These are phyloP conservation scores for Phylloscopus collybita DNA, from an alignment of 2,797 vertebrate species.

Conservation along the genomic window DNA sequence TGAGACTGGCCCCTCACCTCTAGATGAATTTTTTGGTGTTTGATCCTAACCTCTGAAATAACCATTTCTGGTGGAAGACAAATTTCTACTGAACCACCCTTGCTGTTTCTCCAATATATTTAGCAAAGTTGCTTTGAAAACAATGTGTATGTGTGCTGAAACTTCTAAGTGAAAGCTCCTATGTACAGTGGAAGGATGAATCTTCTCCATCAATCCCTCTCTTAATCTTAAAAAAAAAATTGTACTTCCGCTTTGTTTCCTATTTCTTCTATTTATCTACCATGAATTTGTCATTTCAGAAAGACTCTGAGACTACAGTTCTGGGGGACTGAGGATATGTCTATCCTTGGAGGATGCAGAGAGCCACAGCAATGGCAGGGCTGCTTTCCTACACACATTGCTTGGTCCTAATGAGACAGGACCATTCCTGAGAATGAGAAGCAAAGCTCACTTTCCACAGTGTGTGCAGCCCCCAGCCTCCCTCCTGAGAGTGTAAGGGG, in stretches of 20 bases:
- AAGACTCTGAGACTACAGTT: slow-evolving; percentile 23
- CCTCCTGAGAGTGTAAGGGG: not conserved
- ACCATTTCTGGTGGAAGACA: not conserved
- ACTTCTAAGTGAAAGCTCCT: not conserved
- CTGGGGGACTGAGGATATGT: not conserved
- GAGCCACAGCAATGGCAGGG: not conserved
- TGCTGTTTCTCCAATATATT: not conserved
- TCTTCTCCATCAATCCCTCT: not conserved
- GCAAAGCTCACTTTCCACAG: not conserved
- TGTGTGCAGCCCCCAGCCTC: not conserved
- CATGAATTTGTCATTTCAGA: slow-evolving; percentile 10
- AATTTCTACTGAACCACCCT: not conserved
- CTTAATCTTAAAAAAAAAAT: not conserved
- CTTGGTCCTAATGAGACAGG: slow-evolving; percentile 2
- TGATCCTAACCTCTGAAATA: not conserved
- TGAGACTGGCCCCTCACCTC: not conserved
- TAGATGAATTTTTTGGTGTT: not conserved
- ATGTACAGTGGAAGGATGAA: not conserved
- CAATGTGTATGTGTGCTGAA: not conserved
- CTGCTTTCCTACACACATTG: not conserved
- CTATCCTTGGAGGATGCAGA: not conserved
- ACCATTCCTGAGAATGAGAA: not conserved
- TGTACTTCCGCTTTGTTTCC: slow-evolving; percentile 6
- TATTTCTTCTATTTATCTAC: slow-evolving; percentile 19
- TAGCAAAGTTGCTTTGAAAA: not conserved